Evolutionary conservation across 2,888 invertebrate species (phyloP), one percentile per base, ranked within the genome.

Genomic region (Xestobium rufovillosum): DNA sequence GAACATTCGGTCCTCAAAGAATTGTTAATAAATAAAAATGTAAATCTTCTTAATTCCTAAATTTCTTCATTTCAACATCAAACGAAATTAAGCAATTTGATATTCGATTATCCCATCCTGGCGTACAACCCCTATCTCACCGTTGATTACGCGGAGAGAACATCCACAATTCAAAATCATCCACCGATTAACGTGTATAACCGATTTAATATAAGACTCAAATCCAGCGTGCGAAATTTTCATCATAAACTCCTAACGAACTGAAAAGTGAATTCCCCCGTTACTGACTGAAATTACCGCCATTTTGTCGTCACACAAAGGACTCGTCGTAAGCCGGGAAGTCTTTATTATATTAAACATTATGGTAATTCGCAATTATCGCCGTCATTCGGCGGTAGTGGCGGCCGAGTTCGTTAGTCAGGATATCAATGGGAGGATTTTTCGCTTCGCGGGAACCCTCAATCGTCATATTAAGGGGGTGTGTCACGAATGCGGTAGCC

Each of bases 361-460:
- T 58, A 58, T 59, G 60, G 58, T 58, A 56, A 57, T 60, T 51
- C 56, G 53, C 52, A 51, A 58, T 57, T 58, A 54, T 53, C 52
- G 50, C 50, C 52, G 50, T 54, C 56, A 42, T 44, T n/a, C n/a
- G n/a, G n/a, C n/a, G n/a, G n/a, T n/a, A 41, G 41, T 41, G 45
- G 38, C 41, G 38, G 41, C 36, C 37, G 41, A 43, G 47, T 47
- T 50, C 48, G 42, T 47, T 47, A 43, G 33, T 39, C 42, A 46
- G 42, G 44, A 42, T 47, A 46, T n/a, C n/a, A n/a, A n/a, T n/a
- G n/a, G n/a, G n/a, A n/a, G n/a, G 37, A 43, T 42, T 41, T 39
- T 47, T 43, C 34, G 38, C 26, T 34, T 44, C 39, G 41, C 41
- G 46, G 45, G 41, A 41, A 44, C n/a, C n/a, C n/a, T n/a, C n/a